Conservation (phyloP, 2,797 vertebrate species). For the Lagocephalus sceleratus region DNA sequence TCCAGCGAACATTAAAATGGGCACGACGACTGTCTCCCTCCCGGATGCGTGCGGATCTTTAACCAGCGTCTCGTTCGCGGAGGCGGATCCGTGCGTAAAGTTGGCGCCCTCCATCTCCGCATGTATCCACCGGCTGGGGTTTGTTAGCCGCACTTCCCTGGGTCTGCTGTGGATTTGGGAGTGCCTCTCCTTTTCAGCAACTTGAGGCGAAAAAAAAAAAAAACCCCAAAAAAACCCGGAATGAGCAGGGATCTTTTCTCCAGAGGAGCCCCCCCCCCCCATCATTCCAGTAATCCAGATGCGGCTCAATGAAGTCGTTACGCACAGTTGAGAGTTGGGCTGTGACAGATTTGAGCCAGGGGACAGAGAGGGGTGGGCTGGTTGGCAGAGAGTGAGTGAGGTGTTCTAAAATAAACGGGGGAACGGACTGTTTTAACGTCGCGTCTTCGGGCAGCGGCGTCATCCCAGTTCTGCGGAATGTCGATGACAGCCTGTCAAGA, state of each 20-base stretch:
- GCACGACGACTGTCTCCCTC: slow-evolving; percentile 12
- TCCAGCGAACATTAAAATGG: slow-evolving; percentile 87
- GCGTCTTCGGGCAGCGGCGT: background rate
- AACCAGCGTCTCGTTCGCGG: slow-evolving; percentile 16
- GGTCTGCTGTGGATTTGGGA: slow-evolving; percentile 4
- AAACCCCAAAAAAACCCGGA: too few relatives aligned
- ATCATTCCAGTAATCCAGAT: slow-evolving; percentile 26
- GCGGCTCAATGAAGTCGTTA: background rate
- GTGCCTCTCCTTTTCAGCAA: slow-evolving; percentile 14
- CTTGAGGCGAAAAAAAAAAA: background rate
- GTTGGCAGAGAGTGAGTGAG: too few relatives aligned
- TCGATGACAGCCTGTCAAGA: too few relatives aligned
- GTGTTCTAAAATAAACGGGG: too few relatives aligned
- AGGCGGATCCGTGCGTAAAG: slow-evolving; percentile 46
- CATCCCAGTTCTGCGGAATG: too few relatives aligned
- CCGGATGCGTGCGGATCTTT: rapidly evolving
- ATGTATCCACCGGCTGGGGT: slow-evolving; percentile 5
- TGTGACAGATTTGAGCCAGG: slow-evolving; percentile 2
- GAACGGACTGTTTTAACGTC: slow-evolving; percentile 7
- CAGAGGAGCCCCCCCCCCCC: slow-evolving; percentile 12
- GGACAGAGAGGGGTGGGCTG: slow-evolving; percentile 2
- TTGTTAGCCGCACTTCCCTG: background rate
- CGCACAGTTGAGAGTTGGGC: slow-evolving; percentile 8
- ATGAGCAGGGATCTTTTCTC: slow-evolving; percentile 4
- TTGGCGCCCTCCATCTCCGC: slow-evolving; percentile 33